A percentile compares a stretch with the other conserved stretches of the same genome.
Conservation (phyloP, 2,113 vertebrate species). For the Cyanoliseus patagonus region DNA sequence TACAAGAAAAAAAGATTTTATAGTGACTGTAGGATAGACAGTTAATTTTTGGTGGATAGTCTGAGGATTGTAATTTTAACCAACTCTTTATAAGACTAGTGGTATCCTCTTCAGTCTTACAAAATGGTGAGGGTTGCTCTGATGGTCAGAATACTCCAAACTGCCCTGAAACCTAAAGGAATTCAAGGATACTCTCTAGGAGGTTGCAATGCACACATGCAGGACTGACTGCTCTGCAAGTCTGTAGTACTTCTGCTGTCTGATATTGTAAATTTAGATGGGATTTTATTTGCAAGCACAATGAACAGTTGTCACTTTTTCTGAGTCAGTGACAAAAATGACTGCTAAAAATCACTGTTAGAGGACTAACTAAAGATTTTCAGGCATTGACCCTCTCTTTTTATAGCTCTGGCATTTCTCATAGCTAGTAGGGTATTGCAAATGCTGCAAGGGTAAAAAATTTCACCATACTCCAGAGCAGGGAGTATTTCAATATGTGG, state of each 20-base stretch:
- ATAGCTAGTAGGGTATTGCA: neutral
- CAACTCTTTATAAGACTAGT: neutral
- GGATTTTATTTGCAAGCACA: neutral
- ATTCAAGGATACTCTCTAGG: neutral
- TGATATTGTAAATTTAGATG: neutral
- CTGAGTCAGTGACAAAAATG: neutral
- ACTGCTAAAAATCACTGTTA: neutral
- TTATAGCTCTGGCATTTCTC: neutral
- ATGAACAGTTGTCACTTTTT: neutral
- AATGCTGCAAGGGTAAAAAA: neutral
- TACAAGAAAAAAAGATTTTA: neutral
- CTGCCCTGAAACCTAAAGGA: neutral
- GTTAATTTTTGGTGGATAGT: neutral
- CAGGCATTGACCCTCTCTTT: neutral
- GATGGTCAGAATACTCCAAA: neutral
- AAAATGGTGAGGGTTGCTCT: neutral
- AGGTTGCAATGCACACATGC: neutral
- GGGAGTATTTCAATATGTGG: neutral
- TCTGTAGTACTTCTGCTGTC: neutral
- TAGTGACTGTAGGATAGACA: neutral
- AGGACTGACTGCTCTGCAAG: neutral
- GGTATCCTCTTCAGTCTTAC: neutral
- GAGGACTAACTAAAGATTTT: neutral
- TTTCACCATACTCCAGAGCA: neutral
- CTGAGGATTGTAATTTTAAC: neutral